phyloP scores from a whole-genome alignment of 2,797 vertebrate genomes.

The Dallia pectoralis region DNA sequence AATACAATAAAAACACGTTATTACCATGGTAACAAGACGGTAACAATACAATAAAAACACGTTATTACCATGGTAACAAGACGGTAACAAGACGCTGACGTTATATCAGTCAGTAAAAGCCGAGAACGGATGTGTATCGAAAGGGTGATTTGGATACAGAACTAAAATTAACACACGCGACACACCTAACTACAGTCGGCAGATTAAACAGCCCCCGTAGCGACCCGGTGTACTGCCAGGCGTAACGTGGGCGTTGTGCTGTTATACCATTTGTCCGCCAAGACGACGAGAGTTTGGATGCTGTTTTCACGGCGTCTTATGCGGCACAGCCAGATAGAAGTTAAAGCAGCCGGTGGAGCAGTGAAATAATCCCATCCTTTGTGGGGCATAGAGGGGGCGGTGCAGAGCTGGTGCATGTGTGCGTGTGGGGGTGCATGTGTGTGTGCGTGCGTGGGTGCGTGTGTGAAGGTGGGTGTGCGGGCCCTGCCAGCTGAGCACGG shows the following conservation, averaged over 20 bases:
- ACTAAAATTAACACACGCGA: constrained; percentile 15
- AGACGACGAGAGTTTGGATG: too few relatives aligned
- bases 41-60: too few relatives aligned
- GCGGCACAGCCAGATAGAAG: constrained; percentile 53
- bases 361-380: constrained; percentile 63
- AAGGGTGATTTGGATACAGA: constrained; percentile 27
- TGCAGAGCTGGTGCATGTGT: not conserved
- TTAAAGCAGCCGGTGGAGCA: constrained; percentile 43
- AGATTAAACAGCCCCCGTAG: not conserved
- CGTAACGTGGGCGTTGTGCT: not conserved
- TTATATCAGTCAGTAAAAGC: constrained; percentile 15
- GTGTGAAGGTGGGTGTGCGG: not conserved
- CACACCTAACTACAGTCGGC: too few relatives aligned
- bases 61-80: constrained; percentile 57
- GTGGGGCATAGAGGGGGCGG: constrained; percentile 64
- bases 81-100: constrained; percentile 57
- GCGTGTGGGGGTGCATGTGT: not conserved
- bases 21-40: constrained; percentile 56
- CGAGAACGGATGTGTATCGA: not conserved
- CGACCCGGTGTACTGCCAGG: not conserved
- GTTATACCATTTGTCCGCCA: too few relatives aligned
- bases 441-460: not conserved
- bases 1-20: too few relatives aligned
- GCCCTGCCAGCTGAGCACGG: constrained; percentile 71
- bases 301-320: constrained; percentile 36